Evolutionary conservation across 2,113 vertebrate species (phyloP).

Genomic region (Phaetusa simplex): DNA sequence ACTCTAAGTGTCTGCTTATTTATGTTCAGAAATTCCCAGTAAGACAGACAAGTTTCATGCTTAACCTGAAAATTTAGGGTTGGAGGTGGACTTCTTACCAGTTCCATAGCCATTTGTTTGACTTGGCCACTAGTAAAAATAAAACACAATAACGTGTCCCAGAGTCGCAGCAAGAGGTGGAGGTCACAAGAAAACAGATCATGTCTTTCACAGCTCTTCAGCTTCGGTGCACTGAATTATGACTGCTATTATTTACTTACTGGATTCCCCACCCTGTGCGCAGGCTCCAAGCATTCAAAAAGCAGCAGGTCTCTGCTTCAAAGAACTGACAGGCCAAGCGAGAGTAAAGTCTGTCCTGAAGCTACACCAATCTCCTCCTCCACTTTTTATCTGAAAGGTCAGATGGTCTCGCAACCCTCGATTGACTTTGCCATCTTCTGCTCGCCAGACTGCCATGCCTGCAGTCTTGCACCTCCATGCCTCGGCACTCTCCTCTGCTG

Average conservation of each 20-base stretch:
- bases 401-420: neutral
- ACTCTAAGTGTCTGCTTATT: constrained; percentile 62
- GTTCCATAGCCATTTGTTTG: constrained; percentile 51
- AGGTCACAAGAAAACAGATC: constrained; percentile 61
- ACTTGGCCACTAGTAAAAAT: constrained; percentile 42
- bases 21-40: constrained; percentile 55
- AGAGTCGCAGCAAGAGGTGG: neutral
- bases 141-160: constrained; percentile 44
- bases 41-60: constrained; percentile 61
- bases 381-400: neutral
- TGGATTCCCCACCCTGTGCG: neutral
- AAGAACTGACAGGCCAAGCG: neutral
- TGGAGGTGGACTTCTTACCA: constrained; percentile 24
- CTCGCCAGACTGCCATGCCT: neutral
- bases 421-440: neutral
- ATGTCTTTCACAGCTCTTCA: constrained; percentile 48
- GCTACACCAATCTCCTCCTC: neutral
- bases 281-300: constrained; percentile 5
- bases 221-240: neutral
- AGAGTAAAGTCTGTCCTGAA: neutral
- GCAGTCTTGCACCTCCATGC: neutral
- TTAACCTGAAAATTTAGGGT: constrained; percentile 21
- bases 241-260: constrained; percentile 31
- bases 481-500: neutral
- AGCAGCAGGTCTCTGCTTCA: constrained; percentile 37